Evolutionary conservation across 2,797 vertebrate species (phyloP), one percentile per base, ranked within the genome.

Genomic region (Apodemus agrarius): DNA sequence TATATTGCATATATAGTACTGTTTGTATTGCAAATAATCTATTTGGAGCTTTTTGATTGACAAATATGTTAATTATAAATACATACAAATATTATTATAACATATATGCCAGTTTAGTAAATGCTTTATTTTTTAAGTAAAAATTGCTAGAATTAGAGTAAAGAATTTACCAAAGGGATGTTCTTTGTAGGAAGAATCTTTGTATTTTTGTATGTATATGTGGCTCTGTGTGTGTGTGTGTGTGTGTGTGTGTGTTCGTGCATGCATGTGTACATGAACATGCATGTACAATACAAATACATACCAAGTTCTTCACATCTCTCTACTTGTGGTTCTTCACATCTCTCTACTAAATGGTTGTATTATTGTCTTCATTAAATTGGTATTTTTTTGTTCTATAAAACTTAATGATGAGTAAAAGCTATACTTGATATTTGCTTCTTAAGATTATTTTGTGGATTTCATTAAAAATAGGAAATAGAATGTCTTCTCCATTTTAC

Each of bases 391-490:
- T 93, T 76, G 46, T 3, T 82, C 10, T 54, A 43, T 91, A 34
- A 96, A 95, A 63, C 79, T 74, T 90, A 19, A 80, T 63, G 59
- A 31, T 94, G 83, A 90, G 72, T 8, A 54, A 52, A 93, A 88
- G 4, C 46, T 80, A 24, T 1, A 49, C 8, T 91, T 94, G n/a
- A 72, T 83, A 74, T 67, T 80, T 46, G 46, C 19, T 94, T 83
- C 29, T 82, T 91, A 34, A 76, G 3, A 92, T n/a, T 10, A 8
- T 52, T 74, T 89, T 80, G 0, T 96, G 31, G 81, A 74, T 94
- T 94, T 88, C 1, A 69, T 84, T 79, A 78, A 82, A 72, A 92
- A 61, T 17, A 78, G 4, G 57, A 74, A 88, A 31, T 57, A 40
- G 6, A 37, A 75, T 61, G 59, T 1, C 80, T 59, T 85, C n/a